Base-by-base conservation (phyloP, 2,888 invertebrate genomes). In the Cynaeus angustus region DNA sequence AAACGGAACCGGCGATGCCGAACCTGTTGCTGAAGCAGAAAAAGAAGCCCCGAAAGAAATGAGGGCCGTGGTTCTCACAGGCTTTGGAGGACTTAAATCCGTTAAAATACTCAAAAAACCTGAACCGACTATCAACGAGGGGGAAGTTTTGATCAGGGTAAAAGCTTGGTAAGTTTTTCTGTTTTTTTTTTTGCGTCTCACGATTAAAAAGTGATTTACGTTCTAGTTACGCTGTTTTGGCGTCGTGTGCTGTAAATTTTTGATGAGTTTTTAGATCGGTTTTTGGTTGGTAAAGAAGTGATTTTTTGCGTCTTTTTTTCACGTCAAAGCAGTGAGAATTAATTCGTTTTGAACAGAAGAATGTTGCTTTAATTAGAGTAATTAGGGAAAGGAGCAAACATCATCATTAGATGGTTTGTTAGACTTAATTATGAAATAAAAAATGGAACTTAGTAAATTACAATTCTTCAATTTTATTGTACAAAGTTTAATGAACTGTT, bases 11-110 rank as follows among this genome's bases (percentile, higher is more conserved):
- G 86, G 85, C 71, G 86, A 86, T 12, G 78, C 74, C 14, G 82
- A 83, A 72, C 81, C 77, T 62, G 74, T 66, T 66, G 76, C 74
- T 56, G 75, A 78, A 58, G 79, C 79, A 58, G 89, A 87, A 80
- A 75, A 79, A 28, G 88, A 87, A 80, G 89, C 90, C 76, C 91
- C 91, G 75, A 93, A 94, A 85, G 93, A 94, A 87, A 94, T 95
- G 94, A 89, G 93, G 82, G 93, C 94, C 66, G 91, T 95, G 78
- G 92, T 94, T 73, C 89, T 95, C 77, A 93, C 92, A 75, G 93
- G 94, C 79, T 96, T 94, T 86, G 96, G 95, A 41, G 95, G 95
- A 45, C 88, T 94, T 72, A 95, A 95, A 85, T 91, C 92, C 83
- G 92, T 95, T 78, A 95, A 95, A 87, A 91, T 94, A 75, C 88